Evolutionary conservation across 1,140 invertebrate genomes (phyloP), one percentile per base, ranked within the genome.

Genomic region (Archivesica marissinica): DNA sequence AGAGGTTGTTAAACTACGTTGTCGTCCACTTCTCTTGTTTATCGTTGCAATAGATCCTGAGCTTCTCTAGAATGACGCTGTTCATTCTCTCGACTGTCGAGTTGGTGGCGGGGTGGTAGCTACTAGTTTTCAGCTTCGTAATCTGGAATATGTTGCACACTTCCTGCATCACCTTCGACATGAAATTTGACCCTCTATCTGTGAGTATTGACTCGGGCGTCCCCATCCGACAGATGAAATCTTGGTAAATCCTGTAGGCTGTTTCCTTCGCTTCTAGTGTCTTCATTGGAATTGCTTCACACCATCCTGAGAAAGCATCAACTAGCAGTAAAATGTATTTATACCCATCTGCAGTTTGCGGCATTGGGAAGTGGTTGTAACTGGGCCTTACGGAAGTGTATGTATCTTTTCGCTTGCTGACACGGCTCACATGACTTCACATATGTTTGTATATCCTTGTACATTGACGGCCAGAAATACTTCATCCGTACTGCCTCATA

Each of bases 141-240:
- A 30, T 30, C n/a, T 72, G 4, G n/a, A 47, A 72, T 23, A 70
- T 70, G 3, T 23, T 23, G 28, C 68, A 72, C 4, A 72, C 4
- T 20, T 9, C 68, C 2, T 50, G 41, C 20, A 87, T 74, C 35
- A 88, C 39, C 13, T 79, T 76, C 33, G 72, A 83, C 52, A 85
- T 61, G 64, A 89, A 89, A 13, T 81, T 64, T 25, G 7, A 0
- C 13, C 88, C 86, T 66, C 86, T 25, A 38, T 89, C 78, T 47
- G 72, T 30, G 9, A 89, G 11, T 6, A 89, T 28, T 35, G 56
- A 41, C 17, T 39, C 4, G 20, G 83, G 78, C 20, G 56, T 70
- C 39, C 88, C 88, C 78, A 78, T 86, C n/a, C 68, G 30, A 38
- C 70, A 70, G 77, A 86, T 82, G 9, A 89, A 81, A 66, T 89